These are phyloP conservation scores for Salpingus planirostris DNA, from an alignment of 2,888 invertebrate species.

Conservation along the genomic window DNA sequence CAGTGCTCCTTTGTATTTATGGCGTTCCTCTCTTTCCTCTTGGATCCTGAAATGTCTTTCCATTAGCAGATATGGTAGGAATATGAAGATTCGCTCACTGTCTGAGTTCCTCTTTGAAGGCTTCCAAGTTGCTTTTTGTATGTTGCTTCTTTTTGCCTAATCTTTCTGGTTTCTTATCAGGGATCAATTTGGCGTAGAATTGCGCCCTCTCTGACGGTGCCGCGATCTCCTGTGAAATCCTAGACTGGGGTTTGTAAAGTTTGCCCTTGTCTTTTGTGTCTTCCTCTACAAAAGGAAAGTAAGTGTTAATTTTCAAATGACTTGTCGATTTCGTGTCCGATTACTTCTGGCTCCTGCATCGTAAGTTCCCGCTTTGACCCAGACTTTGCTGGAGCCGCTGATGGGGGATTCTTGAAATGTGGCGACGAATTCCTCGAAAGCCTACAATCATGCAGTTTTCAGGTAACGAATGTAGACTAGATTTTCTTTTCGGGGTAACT, in stretches of 20 bases:
- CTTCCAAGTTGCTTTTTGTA: constrained; percentile 91
- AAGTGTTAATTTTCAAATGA: no score
- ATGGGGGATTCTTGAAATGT: constrained; percentile 86
- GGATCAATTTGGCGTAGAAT: constrained; percentile 57
- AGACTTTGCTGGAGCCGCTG: constrained; percentile 69
- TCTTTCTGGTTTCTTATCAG: constrained; percentile 58
- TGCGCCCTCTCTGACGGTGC: constrained; percentile 58
- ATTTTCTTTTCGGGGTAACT: no score
- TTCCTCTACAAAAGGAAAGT: constrained; percentile 62
- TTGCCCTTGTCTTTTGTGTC: constrained; percentile 83
- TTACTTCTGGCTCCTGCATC: constrained; percentile 87
- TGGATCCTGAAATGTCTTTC: constrained; percentile 64
- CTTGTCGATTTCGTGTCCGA: no score
- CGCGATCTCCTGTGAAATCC: constrained; percentile 48
- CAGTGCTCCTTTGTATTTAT: constrained; percentile 76
- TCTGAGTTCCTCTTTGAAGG: constrained; percentile 96
- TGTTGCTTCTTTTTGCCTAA: constrained; percentile 62
- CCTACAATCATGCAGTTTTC: constrained; percentile 44
- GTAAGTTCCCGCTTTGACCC: constrained; percentile 97
- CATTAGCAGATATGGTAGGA: background rate
- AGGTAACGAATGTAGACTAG: no score
- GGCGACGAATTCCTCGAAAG: constrained; percentile 94
- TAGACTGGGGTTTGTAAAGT: constrained; percentile 84
- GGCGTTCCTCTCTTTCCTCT: constrained; percentile 93
- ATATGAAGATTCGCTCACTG: no score